phyloP scores from a whole-genome alignment of 1,140 invertebrate genomes.

The Lasioglossum baleicum region DNA sequence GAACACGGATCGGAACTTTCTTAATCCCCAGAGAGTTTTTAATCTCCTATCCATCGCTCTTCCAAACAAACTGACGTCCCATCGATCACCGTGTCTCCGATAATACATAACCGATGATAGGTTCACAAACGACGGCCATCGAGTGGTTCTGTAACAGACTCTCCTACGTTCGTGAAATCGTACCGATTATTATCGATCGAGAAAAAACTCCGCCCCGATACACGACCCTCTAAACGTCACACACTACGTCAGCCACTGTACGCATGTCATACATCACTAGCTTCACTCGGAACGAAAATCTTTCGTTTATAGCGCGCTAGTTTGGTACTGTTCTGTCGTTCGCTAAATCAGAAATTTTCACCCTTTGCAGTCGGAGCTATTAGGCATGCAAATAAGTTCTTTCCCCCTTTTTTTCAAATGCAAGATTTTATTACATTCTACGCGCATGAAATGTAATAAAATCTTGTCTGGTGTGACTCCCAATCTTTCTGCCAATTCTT shows the following conservation, averaged over 20 bases:
- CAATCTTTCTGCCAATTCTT: too few species aligned
- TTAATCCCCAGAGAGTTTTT: slow-evolving; percentile 41
- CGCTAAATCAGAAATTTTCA: too few species aligned
- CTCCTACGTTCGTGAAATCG: neutral
- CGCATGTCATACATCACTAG: neutral
- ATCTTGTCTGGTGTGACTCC: too few species aligned
- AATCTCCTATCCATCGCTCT: slow-evolving; percentile 36
- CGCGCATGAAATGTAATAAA: too few species aligned
- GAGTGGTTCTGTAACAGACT: neutral
- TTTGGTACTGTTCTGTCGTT: too few species aligned
- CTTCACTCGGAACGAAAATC: neutral
- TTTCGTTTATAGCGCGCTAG: neutral
- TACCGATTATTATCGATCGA: slow-evolving; percentile 6
- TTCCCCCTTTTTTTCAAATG: too few species aligned
- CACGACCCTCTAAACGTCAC: too few species aligned
- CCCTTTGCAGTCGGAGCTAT: too few species aligned
- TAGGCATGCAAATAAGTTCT: too few species aligned
- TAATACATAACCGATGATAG: slow-evolving; percentile 6
- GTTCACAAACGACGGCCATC: slow-evolving; percentile 19
- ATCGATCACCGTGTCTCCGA: slow-evolving; percentile 41
- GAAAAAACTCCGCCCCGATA: neutral
- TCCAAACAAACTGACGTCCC: slow-evolving; percentile 24
- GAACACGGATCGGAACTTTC: slow-evolving; percentile 21
- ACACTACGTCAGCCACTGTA: too few species aligned
- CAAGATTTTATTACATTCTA: too few species aligned